phyloP scores from a whole-genome alignment of 2,113 vertebrate species.

The Hippopotamus amphibius region DNA sequence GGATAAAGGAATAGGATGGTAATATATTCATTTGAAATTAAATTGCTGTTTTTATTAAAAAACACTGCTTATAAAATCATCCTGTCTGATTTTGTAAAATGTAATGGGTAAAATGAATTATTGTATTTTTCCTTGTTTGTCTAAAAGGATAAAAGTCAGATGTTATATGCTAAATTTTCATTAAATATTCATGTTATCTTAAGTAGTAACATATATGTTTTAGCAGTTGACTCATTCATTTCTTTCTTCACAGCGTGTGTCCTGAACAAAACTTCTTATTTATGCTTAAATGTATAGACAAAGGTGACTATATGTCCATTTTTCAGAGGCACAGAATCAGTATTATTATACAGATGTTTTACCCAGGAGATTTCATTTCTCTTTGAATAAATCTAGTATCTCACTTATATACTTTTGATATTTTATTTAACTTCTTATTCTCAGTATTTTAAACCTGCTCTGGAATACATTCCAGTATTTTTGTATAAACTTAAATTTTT shows the following conservation, averaged over 20 bases:
- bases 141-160: slow-evolving; percentile 38
- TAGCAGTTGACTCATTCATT: neutral
- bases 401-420: slow-evolving; percentile 30
- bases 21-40: slow-evolving; percentile 81
- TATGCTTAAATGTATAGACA: slow-evolving; percentile 17
- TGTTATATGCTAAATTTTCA: slow-evolving; percentile 59
- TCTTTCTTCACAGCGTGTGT: neutral
- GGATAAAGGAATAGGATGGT: slow-evolving; percentile 68
- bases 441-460: slow-evolving; percentile 36
- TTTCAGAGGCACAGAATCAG: slow-evolving; percentile 30
- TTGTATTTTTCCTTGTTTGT: slow-evolving; percentile 57
- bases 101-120: slow-evolving; percentile 54
- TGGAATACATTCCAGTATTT: neutral
- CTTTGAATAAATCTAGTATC: slow-evolving; percentile 73
- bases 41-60: slow-evolving; percentile 83
- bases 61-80: slow-evolving; percentile 62
- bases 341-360: slow-evolving; percentile 18
- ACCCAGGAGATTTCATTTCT: slow-evolving; percentile 15
- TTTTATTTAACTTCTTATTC: slow-evolving; percentile 41
- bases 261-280: neutral
- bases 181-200: slow-evolving; percentile 60
- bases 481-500: neutral
- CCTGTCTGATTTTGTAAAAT: slow-evolving; percentile 78
- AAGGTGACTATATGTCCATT: neutral
- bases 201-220: slow-evolving; percentile 1